Percentiles rank a stretch among this genome's conserved stretches.
phyloP scores from a whole-genome alignment of 2,113 vertebrate genomes.

The Hucho hucho region DNA sequence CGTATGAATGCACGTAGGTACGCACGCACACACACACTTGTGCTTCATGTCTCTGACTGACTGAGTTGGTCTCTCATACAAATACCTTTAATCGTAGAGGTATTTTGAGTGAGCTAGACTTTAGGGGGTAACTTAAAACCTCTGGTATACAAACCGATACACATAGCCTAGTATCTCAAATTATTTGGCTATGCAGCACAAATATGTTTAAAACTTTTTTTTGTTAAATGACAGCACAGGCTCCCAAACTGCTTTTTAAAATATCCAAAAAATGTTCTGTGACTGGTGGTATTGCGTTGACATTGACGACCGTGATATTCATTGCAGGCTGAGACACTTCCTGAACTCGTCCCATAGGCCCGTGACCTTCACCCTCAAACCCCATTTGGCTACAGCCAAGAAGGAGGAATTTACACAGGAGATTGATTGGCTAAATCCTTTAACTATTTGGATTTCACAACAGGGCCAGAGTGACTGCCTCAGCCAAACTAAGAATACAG shows the following conservation, averaged over 20 bases:
- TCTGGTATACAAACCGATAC: not conserved
- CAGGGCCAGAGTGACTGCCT: conserved; percentile 29
- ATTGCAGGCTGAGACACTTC: conserved; percentile 66
- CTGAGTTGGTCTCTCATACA: conserved; percentile 8
- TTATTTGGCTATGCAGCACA: not conserved
- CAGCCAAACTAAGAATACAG: conserved; percentile 42
- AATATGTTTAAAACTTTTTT: not conserved
- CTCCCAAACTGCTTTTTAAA: too few species aligned
- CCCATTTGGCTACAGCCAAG: conserved; percentile 59
- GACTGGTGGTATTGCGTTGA: conserved; percentile 63
- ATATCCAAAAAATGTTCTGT: too few species aligned
- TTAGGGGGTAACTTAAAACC: not conserved
- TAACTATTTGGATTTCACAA: conserved; percentile 68
- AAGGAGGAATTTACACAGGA: conserved; percentile 66
- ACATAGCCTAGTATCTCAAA: too few species aligned
- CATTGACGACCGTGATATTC: conserved; percentile 67
- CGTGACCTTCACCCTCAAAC: conserved; percentile 67
- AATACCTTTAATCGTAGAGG: not conserved
- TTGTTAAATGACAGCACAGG: too few species aligned
- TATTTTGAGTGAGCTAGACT: conserved; percentile 50
- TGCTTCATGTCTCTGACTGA: conserved; percentile 41
- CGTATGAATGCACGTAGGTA: too few species aligned
- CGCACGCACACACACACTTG: conserved; percentile 34
- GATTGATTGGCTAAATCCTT: conserved; percentile 70
- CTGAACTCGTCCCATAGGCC: conserved; percentile 65